A percentile compares a stretch with the other conserved stretches of the same genome.
Evolutionary conservation across 2,797 vertebrate species (phyloP).

Genomic region (Hydrophis major): DNA sequence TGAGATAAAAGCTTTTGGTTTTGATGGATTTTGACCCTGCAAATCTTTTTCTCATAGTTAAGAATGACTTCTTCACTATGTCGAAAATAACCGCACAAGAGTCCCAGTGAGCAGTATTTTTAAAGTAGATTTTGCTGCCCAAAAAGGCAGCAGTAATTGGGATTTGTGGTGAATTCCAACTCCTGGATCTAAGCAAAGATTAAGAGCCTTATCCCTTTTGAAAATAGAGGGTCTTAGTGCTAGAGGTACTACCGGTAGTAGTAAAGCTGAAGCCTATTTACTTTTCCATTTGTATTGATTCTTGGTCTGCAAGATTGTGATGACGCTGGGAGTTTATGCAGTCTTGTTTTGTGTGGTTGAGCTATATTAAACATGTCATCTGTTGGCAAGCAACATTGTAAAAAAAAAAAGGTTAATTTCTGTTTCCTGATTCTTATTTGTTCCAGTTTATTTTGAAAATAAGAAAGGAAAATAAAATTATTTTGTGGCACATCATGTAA

Average conservation of each 20-base stretch:
- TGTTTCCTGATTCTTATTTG: conserved; percentile 18
- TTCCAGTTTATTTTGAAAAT: conserved; percentile 14
- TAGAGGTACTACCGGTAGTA: background rate
- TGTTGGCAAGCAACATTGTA: background rate
- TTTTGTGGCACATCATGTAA: background rate
- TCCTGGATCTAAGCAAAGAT: background rate
- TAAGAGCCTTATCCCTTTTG: background rate
- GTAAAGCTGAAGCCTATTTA: background rate
- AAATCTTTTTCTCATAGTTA: background rate
- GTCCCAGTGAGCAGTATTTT: background rate
- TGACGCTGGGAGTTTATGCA: background rate
- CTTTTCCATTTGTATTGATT: background rate
- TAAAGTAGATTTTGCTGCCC: background rate
- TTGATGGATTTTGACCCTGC: background rate
- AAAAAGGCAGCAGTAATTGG: background rate
- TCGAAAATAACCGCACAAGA: background rate
- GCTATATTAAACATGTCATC: background rate
- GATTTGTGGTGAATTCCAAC: background rate
- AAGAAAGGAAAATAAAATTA: conserved; percentile 25
- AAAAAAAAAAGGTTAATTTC: conserved; percentile 4
- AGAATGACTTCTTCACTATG: background rate
- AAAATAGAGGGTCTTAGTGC: background rate
- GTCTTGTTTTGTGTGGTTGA: background rate
- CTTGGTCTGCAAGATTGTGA: background rate
- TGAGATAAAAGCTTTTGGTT: background rate